Conservation (phyloP, 2,888 invertebrate genomes). For the Apotomis capreana region DNA sequence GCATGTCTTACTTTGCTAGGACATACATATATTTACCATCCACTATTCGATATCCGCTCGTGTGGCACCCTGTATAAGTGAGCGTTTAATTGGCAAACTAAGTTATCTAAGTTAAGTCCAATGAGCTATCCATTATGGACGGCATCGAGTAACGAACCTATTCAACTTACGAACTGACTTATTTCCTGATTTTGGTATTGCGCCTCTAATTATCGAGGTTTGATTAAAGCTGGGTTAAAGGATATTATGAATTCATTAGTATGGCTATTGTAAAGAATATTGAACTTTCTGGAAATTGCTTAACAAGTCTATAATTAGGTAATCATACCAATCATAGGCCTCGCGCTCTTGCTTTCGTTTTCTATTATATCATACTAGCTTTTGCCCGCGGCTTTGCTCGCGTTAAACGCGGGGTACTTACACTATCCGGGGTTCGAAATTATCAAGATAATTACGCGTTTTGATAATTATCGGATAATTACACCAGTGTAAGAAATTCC, state of each 20-base stretch:
- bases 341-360: no score
- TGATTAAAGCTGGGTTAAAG: conserved; percentile 28
- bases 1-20: no score
- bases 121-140: conserved; percentile 67
- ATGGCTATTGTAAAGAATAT: neutral
- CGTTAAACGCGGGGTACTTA: no score
- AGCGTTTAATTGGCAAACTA: conserved; percentile 69
- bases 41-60: neutral
- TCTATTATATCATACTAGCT: no score
- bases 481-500: no score
- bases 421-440: no score
- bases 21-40: neutral
- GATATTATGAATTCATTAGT: neutral
- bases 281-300: neutral
- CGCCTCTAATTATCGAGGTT: conserved; percentile 30
- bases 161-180: conserved; percentile 54
- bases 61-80: conserved; percentile 55
- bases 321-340: no score
- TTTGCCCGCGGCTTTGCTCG: no score
- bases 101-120: conserved; percentile 61
- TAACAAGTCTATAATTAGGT: neutral
- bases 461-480: no score
- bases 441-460: no score
- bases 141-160: conserved; percentile 68
- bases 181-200: conserved; percentile 34